Evolutionary conservation across 2,113 vertebrate species (phyloP), one percentile per base, ranked within the genome.

Genomic region (Puntigrus tetrazona): DNA sequence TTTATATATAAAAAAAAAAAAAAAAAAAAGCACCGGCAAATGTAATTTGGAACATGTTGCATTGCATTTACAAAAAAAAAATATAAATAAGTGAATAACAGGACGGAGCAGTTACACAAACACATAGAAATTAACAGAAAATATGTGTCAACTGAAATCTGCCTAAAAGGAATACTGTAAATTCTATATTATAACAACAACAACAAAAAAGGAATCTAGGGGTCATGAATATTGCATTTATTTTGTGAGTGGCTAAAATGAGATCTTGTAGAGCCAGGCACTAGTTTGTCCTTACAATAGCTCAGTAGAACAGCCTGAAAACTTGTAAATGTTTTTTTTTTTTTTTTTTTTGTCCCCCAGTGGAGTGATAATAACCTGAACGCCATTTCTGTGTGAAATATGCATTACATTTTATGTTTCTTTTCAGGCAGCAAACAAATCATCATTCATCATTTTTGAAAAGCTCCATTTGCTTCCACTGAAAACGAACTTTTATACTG

Each of bases 401-500:
- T 67, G 41, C 7, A 16, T 61, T 11, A 59, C 10, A 70, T 41
- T n/a, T 25, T 25, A 73, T 38, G 38, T 73, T 59, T 78, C 25
- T 18, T 61, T 45, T 47, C 14, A 45, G 59, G 25, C 38, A 67
- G 18, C 25, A 80, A 80, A 67, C 57, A 67, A 67, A 65, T 77
- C 22, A 80, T 63, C 20, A 63, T 63, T 65, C 41, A 65, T 65
- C 8, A 41, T 38, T 47, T 65, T n/a, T 43, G 67, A 13, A 47
- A 59, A 78, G 76, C 55, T 61, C 34, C 55, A 59, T 61, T 78
- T 65, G 16, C 73, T 31, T 75, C 14, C n/a, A 29, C 20, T 36
- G 72, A 81, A 31, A 36, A 70, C 70, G 10, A 38, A 70, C 63
- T 50, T 70, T 55, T 55, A 70, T 25, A 50, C 20, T 70, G 63